These are phyloP conservation scores for Homalodisca vitripennis DNA, from an alignment of 1,140 invertebrate species.

Conservation along the genomic window DNA sequence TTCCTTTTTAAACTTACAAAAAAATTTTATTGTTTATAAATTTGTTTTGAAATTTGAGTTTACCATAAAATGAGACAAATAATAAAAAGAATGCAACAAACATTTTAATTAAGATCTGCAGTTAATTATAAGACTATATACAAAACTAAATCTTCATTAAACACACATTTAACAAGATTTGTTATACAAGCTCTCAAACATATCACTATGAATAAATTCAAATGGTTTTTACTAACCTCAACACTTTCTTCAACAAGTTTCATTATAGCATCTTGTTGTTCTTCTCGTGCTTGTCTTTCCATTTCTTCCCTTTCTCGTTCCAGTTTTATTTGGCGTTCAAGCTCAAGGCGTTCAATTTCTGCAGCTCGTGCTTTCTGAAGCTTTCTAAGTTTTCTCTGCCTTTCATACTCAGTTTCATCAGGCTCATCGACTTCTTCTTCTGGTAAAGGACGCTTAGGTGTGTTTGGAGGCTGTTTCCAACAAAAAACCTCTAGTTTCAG, in stretches of 20 bases:
- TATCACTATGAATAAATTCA: no score
- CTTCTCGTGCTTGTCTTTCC: constrained; percentile 37
- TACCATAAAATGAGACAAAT: no score
- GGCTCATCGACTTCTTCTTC: constrained; percentile 66
- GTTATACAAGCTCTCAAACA: no score
- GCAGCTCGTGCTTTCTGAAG: constrained; percentile 51
- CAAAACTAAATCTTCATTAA: no score
- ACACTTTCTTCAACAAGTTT: constrained; percentile 44
- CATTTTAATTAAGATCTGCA: no score
- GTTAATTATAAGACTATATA: no score
- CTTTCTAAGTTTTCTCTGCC: constrained; percentile 42
- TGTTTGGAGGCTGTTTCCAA: constrained; percentile 66
- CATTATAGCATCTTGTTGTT: constrained; percentile 38
- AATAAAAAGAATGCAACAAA: no score
- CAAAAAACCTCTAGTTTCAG: constrained; percentile 34
- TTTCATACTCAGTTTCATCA: constrained; percentile 48
- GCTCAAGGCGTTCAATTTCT: constrained; percentile 52
- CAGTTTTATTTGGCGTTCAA: constrained; percentile 15
- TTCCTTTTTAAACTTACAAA: no score
- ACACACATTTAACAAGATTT: no score
- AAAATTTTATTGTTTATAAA: no score
- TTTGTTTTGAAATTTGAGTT: no score
- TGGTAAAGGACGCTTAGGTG: constrained; percentile 64
- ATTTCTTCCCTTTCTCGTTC: constrained; percentile 37
- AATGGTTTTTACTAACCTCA: no score